Conservation (phyloP, 2,113 vertebrate genomes). For the Syngnathus typhle region DNA sequence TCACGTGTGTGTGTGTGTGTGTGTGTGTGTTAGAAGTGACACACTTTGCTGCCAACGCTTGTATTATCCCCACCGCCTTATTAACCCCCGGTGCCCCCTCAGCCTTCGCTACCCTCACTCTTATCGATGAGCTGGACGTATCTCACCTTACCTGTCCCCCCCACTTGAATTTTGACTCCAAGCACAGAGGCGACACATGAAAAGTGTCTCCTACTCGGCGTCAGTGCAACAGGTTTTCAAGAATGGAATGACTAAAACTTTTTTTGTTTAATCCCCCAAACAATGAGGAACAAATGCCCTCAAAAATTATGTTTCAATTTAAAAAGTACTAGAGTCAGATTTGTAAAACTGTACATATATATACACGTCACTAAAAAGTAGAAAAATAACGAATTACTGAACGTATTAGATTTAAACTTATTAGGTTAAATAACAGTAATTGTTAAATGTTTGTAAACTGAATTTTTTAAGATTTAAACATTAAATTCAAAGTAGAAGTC, state of each 20-base stretch:
- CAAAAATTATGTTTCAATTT: too few species aligned
- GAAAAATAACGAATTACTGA: too few species aligned
- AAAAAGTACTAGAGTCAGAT: too few species aligned
- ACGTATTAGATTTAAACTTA: too few species aligned
- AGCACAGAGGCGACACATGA: not conserved
- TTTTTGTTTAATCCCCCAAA: too few species aligned
- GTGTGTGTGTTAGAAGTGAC: constrained; percentile 46
- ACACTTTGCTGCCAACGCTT: constrained; percentile 85
- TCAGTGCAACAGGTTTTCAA: not conserved
- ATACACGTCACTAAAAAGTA: too few species aligned
- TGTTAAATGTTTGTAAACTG: too few species aligned
- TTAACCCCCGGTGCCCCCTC: constrained; percentile 70
- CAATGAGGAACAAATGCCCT: too few species aligned
- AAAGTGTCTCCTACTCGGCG: not conserved
- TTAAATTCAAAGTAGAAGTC: too few species aligned
- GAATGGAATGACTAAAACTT: not conserved
- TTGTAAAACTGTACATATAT: too few species aligned
- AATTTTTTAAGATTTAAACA: too few species aligned
- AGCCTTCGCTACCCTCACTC: constrained; percentile 45
- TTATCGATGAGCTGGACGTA: constrained; percentile 29
- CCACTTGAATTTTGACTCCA: not conserved
- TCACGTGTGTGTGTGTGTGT: constrained; percentile 73
- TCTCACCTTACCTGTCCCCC: constrained; percentile 21
- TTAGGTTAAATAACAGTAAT: too few species aligned
- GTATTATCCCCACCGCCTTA: constrained; percentile 83